Evolutionary conservation across 2,797 vertebrate species (phyloP).

Genomic region (Amniataba percoides): DNA sequence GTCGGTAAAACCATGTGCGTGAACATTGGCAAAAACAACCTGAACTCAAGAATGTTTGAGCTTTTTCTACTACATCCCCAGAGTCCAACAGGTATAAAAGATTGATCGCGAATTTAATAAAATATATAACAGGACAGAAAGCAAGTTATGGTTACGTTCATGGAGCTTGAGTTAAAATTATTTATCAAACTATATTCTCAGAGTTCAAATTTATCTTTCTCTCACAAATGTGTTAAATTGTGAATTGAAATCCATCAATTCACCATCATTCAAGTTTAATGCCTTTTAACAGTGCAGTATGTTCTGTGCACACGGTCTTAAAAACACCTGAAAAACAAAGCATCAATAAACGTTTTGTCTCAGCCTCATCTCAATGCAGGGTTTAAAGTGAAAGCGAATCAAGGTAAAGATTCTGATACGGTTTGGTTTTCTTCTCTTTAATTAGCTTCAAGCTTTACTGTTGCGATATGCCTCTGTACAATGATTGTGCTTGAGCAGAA

Average conservation of each 20-base stretch:
- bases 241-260: background rate
- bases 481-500: background rate
- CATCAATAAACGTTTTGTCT: conserved; percentile 12
- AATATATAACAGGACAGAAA: too few relatives aligned
- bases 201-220: background rate
- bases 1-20: background rate
- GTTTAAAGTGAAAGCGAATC: background rate
- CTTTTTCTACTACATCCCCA: conserved; percentile 8
- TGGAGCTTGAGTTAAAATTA: background rate
- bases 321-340: conserved; percentile 24
- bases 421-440: background rate
- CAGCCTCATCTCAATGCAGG: background rate
- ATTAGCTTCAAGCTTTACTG: background rate
- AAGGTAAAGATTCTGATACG: too few relatives aligned
- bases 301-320: too few relatives aligned
- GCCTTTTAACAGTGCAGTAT: background rate
- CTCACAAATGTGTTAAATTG: background rate
- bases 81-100: background rate
- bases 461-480: background rate
- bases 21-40: background rate
- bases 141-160: background rate
- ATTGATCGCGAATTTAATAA: background rate
- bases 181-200: background rate
- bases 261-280: background rate
- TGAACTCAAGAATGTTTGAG: background rate